phyloP scores from a whole-genome alignment of 2,888 invertebrate species.

The Pseudococcus jackbeardsleyi region DNA sequence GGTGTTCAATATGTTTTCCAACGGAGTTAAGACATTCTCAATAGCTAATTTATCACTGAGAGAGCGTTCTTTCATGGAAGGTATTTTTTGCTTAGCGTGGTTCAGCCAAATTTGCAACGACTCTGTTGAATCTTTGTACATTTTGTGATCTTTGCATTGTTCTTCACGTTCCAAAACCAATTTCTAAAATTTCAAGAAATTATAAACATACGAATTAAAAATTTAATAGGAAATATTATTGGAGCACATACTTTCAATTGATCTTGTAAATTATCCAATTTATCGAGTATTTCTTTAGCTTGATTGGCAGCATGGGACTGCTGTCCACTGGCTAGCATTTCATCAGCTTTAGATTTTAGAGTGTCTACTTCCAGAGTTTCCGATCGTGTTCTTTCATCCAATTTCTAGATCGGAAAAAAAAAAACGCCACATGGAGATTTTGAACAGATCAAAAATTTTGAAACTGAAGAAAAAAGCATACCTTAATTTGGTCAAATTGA shows the following conservation, averaged over 20 bases:
- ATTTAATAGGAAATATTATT: background rate
- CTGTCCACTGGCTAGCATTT: slow-evolving; percentile 88
- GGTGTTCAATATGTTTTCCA: slow-evolving; percentile 87
- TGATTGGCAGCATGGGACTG: slow-evolving; percentile 86
- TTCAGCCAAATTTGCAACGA: slow-evolving; percentile 90
- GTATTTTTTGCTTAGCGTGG: slow-evolving; percentile 89
- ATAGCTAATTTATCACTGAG: slow-evolving; percentile 89
- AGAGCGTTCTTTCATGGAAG: slow-evolving; percentile 86
- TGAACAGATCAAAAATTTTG: too few species aligned
- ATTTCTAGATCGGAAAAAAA: slow-evolving; percentile 70
- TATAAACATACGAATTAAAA: background rate
- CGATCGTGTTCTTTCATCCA: slow-evolving; percentile 89
- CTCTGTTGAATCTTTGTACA: slow-evolving; percentile 92
- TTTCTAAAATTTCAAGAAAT: slow-evolving; percentile 71
- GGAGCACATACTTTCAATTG: slow-evolving; percentile 76
- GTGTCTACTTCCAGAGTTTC: slow-evolving; percentile 92
- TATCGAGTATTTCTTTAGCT: slow-evolving; percentile 86
- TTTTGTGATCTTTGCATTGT: slow-evolving; percentile 88
- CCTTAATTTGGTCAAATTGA: slow-evolving; percentile 86
- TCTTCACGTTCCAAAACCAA: slow-evolving; percentile 84
- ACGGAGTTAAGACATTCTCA: slow-evolving; percentile 88
- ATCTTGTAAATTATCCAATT: slow-evolving; percentile 84
- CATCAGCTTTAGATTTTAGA: slow-evolving; percentile 84
- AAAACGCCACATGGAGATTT: background rate
- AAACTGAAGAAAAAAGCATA: slow-evolving; percentile 3